Base-by-base conservation (phyloP, 2,113 vertebrate species). In the Hypomesus transpacificus region DNA sequence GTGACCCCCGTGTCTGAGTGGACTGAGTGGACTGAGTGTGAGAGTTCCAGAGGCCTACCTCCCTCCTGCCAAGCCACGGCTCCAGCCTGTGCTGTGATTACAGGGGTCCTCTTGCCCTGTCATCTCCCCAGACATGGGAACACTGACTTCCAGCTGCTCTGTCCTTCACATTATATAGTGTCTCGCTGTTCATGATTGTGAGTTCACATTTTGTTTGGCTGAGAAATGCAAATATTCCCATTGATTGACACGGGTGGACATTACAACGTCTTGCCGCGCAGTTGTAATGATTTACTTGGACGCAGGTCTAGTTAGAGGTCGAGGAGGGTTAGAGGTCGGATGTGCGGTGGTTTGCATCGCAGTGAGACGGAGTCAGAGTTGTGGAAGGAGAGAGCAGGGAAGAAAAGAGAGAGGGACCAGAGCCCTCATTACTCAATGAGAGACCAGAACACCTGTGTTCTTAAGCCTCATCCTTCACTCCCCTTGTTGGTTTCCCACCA, bases 371-470 rank as follows among this genome's bases (percentile, higher is more conserved):
- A 20, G 66, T 8, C 26, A 46, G n/a, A 26, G 59, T 60, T 56
- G 16, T 18, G 54, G n/a, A 75, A 66, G 34, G 16, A 57, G 61
- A 46, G 62, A 78, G 73, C 53, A 69, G 73, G 74, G 31, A 34
- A 34, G 31, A 34, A 34, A 34, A 5, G 4, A 34, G 4, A 26
- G 9, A 20, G 54, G 50, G 6, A 26, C 78, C 70, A 80, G 68
- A 64, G 70, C 71, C 39, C 67, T 81, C 75, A 80, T 81, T 73
- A 74, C 34, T 22, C 54, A 79, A 83, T 76, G 74, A 76, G 46
- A 79, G 81, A 66, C 39, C 6, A 18, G 31, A 22, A 46, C 22
- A 74, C 54, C 75, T 76, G 72, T 31, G 59, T 31, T 53, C 53
- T 76, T n/a, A 50, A 70, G 16, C 52, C n/a, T 0, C 4, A 59